These are phyloP conservation scores for Melinopterus prodromus DNA, from an alignment of 2,888 invertebrate species.

Conservation along the genomic window DNA sequence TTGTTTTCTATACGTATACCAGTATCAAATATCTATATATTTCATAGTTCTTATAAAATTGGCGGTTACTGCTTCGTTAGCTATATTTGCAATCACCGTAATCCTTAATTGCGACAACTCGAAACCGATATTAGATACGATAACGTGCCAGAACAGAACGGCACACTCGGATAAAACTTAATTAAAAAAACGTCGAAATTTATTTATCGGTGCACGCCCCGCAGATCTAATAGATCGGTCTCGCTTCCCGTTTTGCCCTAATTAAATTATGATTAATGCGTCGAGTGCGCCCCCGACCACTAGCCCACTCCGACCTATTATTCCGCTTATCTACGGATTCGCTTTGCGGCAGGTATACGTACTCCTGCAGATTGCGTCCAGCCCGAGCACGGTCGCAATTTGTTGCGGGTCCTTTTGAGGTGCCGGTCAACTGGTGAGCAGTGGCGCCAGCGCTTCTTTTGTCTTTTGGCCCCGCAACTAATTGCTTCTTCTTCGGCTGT, in stretches of 20 bases:
- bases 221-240: slow-evolving; percentile 24
- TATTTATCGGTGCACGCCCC: slow-evolving; percentile 23
- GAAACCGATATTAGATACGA: not conserved
- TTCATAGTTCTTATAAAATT: no score
- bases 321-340: not conserved
- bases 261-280: slow-evolving; percentile 26
- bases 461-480: not conserved
- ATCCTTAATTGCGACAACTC: no score
- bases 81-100: no score
- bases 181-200: slow-evolving; percentile 25
- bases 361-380: not conserved
- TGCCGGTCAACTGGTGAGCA: not conserved
- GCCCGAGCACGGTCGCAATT: not conserved
- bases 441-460: not conserved
- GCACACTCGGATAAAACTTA: slow-evolving; percentile 12
- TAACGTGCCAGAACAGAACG: not conserved
- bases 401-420: slow-evolving; percentile 4
- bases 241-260: slow-evolving; percentile 22
- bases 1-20: no score
- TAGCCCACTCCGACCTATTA: not conserved
- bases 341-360: not conserved
- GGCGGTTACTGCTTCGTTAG: no score
- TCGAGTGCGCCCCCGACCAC: not conserved
- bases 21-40: no score
- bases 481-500: not conserved